Conservation (phyloP, 2,797 vertebrate species). For the Xiphophorus birchmanni region DNA sequence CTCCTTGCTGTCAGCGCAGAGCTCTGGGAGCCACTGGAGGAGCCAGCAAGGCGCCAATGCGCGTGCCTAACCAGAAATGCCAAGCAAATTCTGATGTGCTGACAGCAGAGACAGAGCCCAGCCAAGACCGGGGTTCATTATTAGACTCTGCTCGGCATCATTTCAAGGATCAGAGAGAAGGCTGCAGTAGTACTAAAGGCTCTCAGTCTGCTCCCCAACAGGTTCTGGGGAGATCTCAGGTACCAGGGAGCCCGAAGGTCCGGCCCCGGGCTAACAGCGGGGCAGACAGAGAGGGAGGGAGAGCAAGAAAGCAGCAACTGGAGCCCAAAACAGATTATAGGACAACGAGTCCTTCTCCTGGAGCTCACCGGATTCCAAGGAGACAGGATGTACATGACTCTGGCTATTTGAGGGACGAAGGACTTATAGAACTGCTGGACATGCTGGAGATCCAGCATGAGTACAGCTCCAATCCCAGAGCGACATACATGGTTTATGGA, state of each 20-base stretch:
- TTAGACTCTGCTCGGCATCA: slow-evolving; percentile 64
- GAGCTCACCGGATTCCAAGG: slow-evolving; percentile 61
- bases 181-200: slow-evolving; percentile 57
- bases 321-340: slow-evolving; percentile 70
- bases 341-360: slow-evolving; percentile 45
- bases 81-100: slow-evolving; percentile 77
- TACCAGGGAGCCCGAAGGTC: slow-evolving; percentile 67
- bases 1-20: slow-evolving; percentile 81
- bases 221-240: slow-evolving; percentile 62
- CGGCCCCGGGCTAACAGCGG: slow-evolving; percentile 61
- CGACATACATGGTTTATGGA: slow-evolving; percentile 52
- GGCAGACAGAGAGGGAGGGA: slow-evolving; percentile 55
- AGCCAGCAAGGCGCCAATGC: slow-evolving; percentile 61
- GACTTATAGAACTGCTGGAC: slow-evolving; percentile 83
- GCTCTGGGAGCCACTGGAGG: slow-evolving; percentile 54
- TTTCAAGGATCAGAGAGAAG: slow-evolving; percentile 64
- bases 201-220: slow-evolving; percentile 53
- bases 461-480: slow-evolving; percentile 76
- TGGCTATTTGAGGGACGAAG: slow-evolving; percentile 65
- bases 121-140: slow-evolving; percentile 68
- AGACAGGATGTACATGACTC: slow-evolving; percentile 68
- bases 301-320: slow-evolving; percentile 50
- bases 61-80: slow-evolving; percentile 80
- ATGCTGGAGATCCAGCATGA: slow-evolving; percentile 85
- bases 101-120: slow-evolving; percentile 66